These are phyloP conservation scores for Phortica magna DNA, from an alignment of 2,888 invertebrate genomes.

Conservation along the genomic window DNA sequence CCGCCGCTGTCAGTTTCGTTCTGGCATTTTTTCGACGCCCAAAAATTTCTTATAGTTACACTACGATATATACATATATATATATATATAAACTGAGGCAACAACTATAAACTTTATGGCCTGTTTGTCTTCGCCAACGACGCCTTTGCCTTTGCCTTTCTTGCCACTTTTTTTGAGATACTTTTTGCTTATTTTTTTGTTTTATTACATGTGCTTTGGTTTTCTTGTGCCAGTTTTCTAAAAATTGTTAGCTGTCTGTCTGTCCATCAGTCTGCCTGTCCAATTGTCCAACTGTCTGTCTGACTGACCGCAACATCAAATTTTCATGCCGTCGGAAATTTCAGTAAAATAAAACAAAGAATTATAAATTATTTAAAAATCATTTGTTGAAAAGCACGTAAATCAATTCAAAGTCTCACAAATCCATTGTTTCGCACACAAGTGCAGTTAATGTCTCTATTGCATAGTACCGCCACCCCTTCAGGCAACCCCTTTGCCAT, in stretches of 20 bases:
- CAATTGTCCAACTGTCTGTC: not conserved
- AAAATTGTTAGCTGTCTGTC: slow-evolving; percentile 21
- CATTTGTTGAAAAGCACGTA: not conserved
- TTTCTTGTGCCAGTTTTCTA: slow-evolving; percentile 20
- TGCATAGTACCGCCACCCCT: slow-evolving; percentile 44
- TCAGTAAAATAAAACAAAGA: not conserved
- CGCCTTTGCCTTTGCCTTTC: not conserved
- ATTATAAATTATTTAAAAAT: slow-evolving; percentile 9
- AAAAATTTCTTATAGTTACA: not conserved
- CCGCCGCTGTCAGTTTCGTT: not conserved
- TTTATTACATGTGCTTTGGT: slow-evolving; percentile 6
- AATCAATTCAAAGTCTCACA: slow-evolving; percentile 9
- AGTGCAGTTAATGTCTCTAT: slow-evolving; percentile 51
- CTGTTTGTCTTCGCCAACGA: slow-evolving; percentile 15
- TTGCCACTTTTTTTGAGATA: not conserved
- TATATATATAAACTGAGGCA: not conserved
- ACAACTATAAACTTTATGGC: slow-evolving; percentile 30
- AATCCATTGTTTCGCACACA: slow-evolving; percentile 54
- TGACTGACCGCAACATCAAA: slow-evolving; percentile 5
- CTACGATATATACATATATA: no score
- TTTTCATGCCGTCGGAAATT: slow-evolving; percentile 25
- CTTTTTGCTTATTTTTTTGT: slow-evolving; percentile 18
- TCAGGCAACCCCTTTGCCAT: slow-evolving; percentile 35
- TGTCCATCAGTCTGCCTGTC: not conserved
- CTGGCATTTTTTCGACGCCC: not conserved